Evolutionary conservation across 2,797 vertebrate genomes (phyloP).

Genomic region (Carcharodon carcharias): DNA sequence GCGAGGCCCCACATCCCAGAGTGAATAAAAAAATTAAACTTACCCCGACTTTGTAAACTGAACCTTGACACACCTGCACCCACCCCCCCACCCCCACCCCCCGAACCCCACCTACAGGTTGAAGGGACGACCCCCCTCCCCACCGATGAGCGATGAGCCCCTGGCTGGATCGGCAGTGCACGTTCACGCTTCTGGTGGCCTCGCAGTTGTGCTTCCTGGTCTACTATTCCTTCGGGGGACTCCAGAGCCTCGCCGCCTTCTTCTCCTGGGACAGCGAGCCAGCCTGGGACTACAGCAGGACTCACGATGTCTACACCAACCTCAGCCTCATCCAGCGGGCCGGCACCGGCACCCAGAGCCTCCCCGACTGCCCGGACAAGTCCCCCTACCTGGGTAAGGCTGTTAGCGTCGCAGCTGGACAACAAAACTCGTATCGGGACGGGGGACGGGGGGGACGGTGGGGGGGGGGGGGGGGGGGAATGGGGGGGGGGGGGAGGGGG

Average conservation of each 20-base stretch:
- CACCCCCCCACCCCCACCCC: too few species aligned
- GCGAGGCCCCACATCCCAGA: too few species aligned
- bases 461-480: too few species aligned
- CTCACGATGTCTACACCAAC: constrained; percentile 88
- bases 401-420: not conserved
- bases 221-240: constrained; percentile 91
- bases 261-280: constrained; percentile 76
- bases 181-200: constrained; percentile 78
- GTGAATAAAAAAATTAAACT: too few species aligned
- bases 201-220: constrained; percentile 95
- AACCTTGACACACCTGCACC: too few species aligned
- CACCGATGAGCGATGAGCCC: constrained; percentile 52
- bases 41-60: too few species aligned
- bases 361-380: not conserved
- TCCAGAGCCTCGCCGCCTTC: constrained; percentile 73
- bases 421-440: too few species aligned
- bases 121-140: not conserved
- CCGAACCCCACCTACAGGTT: not conserved
- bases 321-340: constrained; percentile 70
- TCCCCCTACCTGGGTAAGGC: not conserved
- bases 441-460: too few species aligned
- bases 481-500: not conserved
- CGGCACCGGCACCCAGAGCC: not conserved
- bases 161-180: constrained; percentile 71
- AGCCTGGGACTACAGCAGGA: constrained; percentile 80